phyloP scores from a whole-genome alignment of 2,888 invertebrate species.

The Trimorus sp. region DNA sequence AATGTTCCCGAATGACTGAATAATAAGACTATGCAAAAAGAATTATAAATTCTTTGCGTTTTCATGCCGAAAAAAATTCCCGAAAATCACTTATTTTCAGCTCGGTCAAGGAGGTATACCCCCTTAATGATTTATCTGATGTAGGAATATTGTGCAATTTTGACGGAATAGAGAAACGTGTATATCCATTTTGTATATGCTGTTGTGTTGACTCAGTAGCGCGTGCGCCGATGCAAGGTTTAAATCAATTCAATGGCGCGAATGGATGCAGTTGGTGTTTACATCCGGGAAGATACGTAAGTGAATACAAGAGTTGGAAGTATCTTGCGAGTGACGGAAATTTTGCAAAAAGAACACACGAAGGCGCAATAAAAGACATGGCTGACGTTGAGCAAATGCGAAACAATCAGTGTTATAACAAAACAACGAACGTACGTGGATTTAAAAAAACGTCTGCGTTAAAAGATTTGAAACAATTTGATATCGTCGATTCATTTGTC shows the following conservation, averaged over 20 bases:
- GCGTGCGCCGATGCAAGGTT: too few species aligned
- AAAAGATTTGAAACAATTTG: conserved; percentile 40
- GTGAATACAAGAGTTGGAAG: too few species aligned
- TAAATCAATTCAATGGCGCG: conserved; percentile 35
- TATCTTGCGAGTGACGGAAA: neutral
- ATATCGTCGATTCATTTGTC: conserved; percentile 43
- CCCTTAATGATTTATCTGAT: conserved; percentile 37
- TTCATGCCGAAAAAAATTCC: too few species aligned
- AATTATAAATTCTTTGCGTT: too few species aligned
- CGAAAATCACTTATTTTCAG: too few species aligned
- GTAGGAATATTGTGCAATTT: conserved; percentile 42
- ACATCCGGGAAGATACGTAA: conserved; percentile 25
- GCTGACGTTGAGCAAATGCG: neutral
- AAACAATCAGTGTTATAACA: neutral
- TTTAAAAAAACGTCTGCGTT: conserved; percentile 27
- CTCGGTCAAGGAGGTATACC: too few species aligned
- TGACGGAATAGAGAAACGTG: conserved; percentile 13
- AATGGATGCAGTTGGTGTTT: conserved; percentile 46
- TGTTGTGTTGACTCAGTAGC: too few species aligned
- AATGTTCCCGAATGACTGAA: too few species aligned
- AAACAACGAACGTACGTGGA: conserved; percentile 12
- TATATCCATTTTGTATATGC: conserved; percentile 34
- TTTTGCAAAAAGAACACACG: conserved; percentile 24
- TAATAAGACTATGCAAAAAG: too few species aligned
- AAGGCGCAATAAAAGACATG: conserved; percentile 2